These are phyloP conservation scores for Eilema sororculum DNA, from an alignment of 2,888 invertebrate genomes.

Conservation along the genomic window DNA sequence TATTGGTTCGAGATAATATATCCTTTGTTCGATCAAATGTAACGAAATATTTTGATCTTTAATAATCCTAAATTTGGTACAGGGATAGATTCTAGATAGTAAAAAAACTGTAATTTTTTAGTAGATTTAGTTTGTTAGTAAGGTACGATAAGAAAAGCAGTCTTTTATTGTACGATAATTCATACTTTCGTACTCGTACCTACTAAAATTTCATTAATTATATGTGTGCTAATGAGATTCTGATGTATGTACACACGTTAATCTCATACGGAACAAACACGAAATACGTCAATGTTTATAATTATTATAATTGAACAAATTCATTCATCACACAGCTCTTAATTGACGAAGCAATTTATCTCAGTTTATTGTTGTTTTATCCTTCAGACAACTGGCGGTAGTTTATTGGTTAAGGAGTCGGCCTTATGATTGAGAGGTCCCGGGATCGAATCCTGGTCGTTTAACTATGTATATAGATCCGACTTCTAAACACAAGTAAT, in stretches of 20 bases:
- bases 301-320: constrained; percentile 5
- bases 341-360: not conserved
- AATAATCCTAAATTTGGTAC: not conserved
- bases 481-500: too few relatives aligned
- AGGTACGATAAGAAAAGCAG: not conserved
- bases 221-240: constrained; percentile 2
- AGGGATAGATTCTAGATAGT: too few relatives aligned
- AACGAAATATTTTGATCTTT: not conserved
- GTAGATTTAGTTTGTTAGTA: too few relatives aligned
- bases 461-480: too few relatives aligned
- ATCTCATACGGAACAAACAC: constrained; percentile 1
- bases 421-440: too few relatives aligned
- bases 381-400: not conserved
- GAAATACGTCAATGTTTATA: constrained; percentile 1
- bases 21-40: not conserved
- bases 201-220: not conserved
- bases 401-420: too few relatives aligned
- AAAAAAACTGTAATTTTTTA: too few relatives aligned
- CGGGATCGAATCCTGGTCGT: too few relatives aligned
- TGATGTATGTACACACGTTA: constrained; percentile 2
- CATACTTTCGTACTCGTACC: not conserved
- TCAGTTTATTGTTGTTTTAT: not conserved
- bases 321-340: not conserved
- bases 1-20: not conserved
- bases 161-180: not conserved